Percentiles rank a stretch among this genome's conserved stretches.
phyloP scores from a whole-genome alignment of 1,140 invertebrate genomes.

The Drosophila mauritiana region DNA sequence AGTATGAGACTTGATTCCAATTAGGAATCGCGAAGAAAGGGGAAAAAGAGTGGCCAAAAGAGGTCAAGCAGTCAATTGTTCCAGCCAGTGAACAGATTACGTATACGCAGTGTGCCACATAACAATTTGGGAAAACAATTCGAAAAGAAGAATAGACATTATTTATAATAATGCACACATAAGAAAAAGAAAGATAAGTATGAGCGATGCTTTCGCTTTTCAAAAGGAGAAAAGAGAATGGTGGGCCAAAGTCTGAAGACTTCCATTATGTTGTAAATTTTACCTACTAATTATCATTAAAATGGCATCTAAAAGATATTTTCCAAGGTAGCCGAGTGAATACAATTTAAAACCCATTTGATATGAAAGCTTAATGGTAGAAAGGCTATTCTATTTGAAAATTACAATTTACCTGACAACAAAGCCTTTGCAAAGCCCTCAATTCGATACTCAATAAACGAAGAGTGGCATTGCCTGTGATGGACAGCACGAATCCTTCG shows the following conservation, averaged over 20 bases:
- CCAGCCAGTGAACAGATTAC: slow-evolving; percentile 22
- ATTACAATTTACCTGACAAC: neutral
- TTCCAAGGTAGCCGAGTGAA: neutral
- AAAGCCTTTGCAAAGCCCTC: slow-evolving; percentile 8
- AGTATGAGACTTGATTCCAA: slow-evolving; percentile 3
- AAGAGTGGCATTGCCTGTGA: slow-evolving; percentile 16
- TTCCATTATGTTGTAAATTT: neutral
- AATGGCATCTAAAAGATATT: neutral
- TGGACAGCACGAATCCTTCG: slow-evolving; percentile 27
- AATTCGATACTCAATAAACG: slow-evolving; percentile 9
- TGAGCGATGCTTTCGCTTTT: neutral
- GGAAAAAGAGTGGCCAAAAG: slow-evolving; percentile 5
- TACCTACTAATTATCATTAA: neutral
- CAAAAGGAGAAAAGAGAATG: neutral
- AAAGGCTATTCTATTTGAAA: slow-evolving; percentile 7
- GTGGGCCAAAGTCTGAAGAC: neutral
- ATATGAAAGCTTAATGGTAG: neutral
- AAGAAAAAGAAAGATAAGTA: neutral
- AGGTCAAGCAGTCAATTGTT: slow-evolving; percentile 44
- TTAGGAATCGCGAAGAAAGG: slow-evolving; percentile 3
- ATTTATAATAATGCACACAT: neutral
- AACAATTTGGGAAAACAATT: slow-evolving; percentile 13
- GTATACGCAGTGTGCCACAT: slow-evolving; percentile 39
- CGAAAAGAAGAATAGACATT: slow-evolving; percentile 7
- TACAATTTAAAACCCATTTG: neutral